Conservation (phyloP, 2,888 invertebrate species). For the Clanis bilineata region DNA sequence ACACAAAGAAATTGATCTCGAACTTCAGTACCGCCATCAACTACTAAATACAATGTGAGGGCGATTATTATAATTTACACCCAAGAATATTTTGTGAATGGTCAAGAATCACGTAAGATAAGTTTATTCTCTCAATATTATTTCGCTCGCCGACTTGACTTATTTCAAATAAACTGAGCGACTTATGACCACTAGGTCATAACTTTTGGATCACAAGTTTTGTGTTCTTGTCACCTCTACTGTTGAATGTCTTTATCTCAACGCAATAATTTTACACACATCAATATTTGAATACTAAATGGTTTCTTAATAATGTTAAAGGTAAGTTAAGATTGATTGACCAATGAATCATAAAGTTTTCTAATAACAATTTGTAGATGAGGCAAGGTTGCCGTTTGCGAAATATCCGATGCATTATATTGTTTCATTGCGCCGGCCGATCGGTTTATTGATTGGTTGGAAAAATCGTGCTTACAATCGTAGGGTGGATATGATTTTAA, state of each 20-base stretch:
- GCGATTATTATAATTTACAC: too few relatives aligned
- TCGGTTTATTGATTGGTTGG: conserved; percentile 71
- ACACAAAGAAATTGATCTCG: too few relatives aligned
- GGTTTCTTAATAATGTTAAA: conserved; percentile 6
- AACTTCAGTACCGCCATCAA: too few relatives aligned
- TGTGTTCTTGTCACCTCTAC: too few relatives aligned
- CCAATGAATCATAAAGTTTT: conserved; percentile 18
- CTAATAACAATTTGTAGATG: conserved; percentile 21
- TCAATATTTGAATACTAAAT: not conserved
- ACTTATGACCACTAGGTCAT: too few relatives aligned
- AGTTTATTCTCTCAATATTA: too few relatives aligned
- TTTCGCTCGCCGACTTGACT: too few relatives aligned
- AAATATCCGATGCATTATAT: conserved; percentile 47
- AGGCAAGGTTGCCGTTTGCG: conserved; percentile 35
- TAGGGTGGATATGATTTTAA: conserved; percentile 34
- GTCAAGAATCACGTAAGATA: too few relatives aligned
- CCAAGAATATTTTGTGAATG: too few relatives aligned
- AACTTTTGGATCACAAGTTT: too few relatives aligned
- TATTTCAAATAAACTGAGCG: too few relatives aligned
- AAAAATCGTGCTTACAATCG: conserved; percentile 68
- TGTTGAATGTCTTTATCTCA: conserved; percentile 16
- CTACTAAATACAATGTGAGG: too few relatives aligned
- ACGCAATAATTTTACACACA: not conserved
- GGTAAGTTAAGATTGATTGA: conserved; percentile 7
- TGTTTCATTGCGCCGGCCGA: conserved; percentile 59